Conservation (phyloP, 1,140 invertebrate genomes). For the Pteromalus puparum region DNA sequence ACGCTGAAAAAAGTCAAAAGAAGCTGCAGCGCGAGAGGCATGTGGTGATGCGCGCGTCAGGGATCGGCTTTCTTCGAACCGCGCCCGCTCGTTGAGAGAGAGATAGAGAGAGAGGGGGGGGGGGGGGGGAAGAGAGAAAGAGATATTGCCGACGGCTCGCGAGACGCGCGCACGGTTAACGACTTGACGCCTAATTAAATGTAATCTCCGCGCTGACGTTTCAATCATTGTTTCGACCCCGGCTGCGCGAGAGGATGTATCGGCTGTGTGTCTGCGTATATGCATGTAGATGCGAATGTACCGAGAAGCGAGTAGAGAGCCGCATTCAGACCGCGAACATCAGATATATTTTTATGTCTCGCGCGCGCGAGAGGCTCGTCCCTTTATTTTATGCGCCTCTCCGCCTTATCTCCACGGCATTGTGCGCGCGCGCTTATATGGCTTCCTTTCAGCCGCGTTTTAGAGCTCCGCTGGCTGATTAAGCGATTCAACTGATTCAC, state of each 20-base stretch:
- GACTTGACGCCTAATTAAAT: conserved; percentile 62
- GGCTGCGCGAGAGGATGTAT: conserved; percentile 30
- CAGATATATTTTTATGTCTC: conserved; percentile 49
- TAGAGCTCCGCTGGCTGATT: neutral
- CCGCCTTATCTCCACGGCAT: neutral
- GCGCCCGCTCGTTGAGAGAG: too few relatives aligned
- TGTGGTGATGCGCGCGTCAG: conserved; percentile 34
- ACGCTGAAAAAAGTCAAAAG: neutral
- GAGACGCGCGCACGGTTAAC: conserved; percentile 53
- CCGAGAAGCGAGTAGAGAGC: conserved; percentile 8
- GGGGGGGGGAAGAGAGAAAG: neutral
- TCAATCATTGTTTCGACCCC: conserved; percentile 62
- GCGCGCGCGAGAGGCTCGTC: conserved; percentile 20
- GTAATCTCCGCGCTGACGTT: conserved; percentile 60
- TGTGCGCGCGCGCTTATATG: neutral
- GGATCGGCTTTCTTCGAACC: conserved; percentile 55
- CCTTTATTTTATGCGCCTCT: conserved; percentile 19
- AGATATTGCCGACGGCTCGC: conserved; percentile 59
- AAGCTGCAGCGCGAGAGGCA: neutral
- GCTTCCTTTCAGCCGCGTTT: neutral
- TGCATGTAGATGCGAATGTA: too few relatives aligned
- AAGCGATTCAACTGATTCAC: neutral
- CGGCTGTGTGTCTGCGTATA: neutral
- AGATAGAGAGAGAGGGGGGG: too few relatives aligned
- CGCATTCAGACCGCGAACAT: conserved; percentile 26